Evolutionary conservation across 2,888 invertebrate genomes (phyloP).

Genomic region (Trichogramma dendrolimi): DNA sequence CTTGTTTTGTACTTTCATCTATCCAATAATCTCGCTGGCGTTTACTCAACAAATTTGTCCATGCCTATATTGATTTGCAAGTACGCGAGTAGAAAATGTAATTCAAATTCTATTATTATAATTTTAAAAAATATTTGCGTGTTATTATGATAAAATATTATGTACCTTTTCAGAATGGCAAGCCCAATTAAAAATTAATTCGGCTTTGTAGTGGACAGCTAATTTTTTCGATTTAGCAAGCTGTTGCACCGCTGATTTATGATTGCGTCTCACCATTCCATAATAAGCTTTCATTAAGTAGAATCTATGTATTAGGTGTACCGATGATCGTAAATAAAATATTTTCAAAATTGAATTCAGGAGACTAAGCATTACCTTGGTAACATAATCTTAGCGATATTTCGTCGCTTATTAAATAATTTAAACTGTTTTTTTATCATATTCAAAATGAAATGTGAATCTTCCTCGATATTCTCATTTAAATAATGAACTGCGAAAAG

Average conservation of each 20-base stretch:
- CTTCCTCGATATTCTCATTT: constrained; percentile 36
- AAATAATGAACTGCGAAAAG: constrained; percentile 38
- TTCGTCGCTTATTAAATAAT: constrained; percentile 37
- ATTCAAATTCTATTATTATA: neutral
- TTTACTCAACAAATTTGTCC: constrained; percentile 54
- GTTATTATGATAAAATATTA: neutral
- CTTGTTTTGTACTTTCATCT: constrained; percentile 52
- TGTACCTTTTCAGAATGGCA: constrained; percentile 56
- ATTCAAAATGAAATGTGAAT: constrained; percentile 35
- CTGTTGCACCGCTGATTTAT: constrained; percentile 46
- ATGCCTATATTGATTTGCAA: constrained; percentile 49
- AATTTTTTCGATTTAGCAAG: constrained; percentile 50
- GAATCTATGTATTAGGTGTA: constrained; percentile 49
- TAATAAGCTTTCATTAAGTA: constrained; percentile 57
- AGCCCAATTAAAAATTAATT: constrained; percentile 54
- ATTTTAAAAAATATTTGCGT: constrained; percentile 10
- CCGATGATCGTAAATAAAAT: neutral
- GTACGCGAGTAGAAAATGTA: constrained; percentile 28
- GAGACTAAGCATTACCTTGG: constrained; percentile 32
- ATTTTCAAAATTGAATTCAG: constrained; percentile 1
- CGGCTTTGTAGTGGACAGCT: constrained; percentile 50
- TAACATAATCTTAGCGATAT: constrained; percentile 36
- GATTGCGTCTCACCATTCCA: constrained; percentile 52
- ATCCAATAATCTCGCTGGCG: constrained; percentile 55
- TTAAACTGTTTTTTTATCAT: constrained; percentile 43